phyloP scores from a whole-genome alignment of 2,113 vertebrate genomes.

The Scalopus aquaticus region DNA sequence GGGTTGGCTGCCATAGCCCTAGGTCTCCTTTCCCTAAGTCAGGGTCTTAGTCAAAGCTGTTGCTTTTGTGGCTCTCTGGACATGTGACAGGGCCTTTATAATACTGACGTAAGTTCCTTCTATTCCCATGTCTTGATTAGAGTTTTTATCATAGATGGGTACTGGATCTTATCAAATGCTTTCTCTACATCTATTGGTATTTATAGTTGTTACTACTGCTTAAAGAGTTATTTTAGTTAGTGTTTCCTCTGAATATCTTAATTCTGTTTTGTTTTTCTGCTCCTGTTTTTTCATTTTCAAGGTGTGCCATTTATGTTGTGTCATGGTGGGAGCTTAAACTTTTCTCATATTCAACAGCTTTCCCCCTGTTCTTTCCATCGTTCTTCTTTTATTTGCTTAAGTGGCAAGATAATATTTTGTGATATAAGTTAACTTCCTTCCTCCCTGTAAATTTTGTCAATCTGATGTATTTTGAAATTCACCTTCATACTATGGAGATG shows the following conservation, averaged over 20 bases:
- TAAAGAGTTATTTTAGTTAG: background rate
- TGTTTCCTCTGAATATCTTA: background rate
- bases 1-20: background rate
- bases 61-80: slow-evolving; percentile 69
- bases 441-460: background rate
- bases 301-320: background rate
- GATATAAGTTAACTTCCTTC: background rate
- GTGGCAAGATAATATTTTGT: background rate
- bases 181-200: background rate
- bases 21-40: slow-evolving; percentile 31
- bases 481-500: background rate
- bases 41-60: slow-evolving; percentile 50
- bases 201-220: background rate
- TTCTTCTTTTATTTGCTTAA: slow-evolving; percentile 29
- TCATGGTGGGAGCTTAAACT: background rate
- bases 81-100: slow-evolving; percentile 55
- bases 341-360: background rate
- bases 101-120: too few relatives aligned
- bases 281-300: background rate
- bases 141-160: too few relatives aligned
- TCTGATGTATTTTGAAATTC: background rate
- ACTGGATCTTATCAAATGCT: too few relatives aligned
- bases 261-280: background rate
- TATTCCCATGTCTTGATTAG: too few relatives aligned
- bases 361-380: background rate